A percentile compares a stretch with the other conserved stretches of the same genome.
These are phyloP conservation scores for Cephus runcator DNA, from an alignment of 2,888 invertebrate genomes.

Conservation along the genomic window DNA sequence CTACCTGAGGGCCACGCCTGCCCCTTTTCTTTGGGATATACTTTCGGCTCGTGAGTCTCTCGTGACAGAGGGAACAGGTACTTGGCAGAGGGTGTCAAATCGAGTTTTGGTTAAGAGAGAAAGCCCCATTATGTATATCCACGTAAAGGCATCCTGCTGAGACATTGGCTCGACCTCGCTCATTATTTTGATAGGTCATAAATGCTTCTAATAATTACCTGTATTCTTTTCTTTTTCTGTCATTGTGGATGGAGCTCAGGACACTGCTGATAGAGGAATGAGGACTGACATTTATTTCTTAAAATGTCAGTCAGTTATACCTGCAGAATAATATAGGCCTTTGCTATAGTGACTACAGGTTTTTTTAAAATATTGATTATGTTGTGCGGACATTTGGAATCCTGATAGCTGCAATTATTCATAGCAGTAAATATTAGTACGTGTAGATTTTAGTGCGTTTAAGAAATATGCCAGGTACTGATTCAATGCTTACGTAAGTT, in stretches of 20 bases:
- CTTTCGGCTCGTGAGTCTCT: slow-evolving; percentile 8
- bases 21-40: slow-evolving; percentile 7
- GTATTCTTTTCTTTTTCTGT: not conserved
- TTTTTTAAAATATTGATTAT: not conserved
- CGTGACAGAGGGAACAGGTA: slow-evolving; percentile 13
- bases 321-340: not conserved
- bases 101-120: slow-evolving; percentile 6
- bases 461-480: not conserved
- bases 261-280: not conserved
- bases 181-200: slow-evolving; percentile 7
- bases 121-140: slow-evolving; percentile 3
- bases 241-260: not conserved
- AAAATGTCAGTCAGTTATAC: not conserved
- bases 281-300: not conserved
- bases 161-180: slow-evolving; percentile 3
- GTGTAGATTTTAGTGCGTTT: not conserved
- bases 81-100: slow-evolving; percentile 16
- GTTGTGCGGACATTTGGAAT: not conserved
- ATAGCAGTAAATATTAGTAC: not conserved
- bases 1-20: slow-evolving; percentile 51
- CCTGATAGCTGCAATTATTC: not conserved
- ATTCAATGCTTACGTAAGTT: not conserved
- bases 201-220: slow-evolving; percentile 7
- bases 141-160: not conserved
- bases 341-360: too few relatives aligned